Evolutionary conservation across 2,888 invertebrate genomes (phyloP).

Genomic region (Amiota minor): DNA sequence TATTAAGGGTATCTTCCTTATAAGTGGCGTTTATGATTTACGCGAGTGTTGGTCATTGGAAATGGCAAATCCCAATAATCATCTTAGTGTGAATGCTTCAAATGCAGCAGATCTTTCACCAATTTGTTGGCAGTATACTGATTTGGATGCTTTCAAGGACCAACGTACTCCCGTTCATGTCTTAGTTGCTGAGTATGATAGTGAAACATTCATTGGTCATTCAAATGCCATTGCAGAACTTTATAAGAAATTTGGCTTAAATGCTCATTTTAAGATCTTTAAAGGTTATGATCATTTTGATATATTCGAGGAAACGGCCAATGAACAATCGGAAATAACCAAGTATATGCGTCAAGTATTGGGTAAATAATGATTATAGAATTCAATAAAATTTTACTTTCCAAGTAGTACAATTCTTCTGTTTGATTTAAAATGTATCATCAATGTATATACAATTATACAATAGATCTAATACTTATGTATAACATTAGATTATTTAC

Average conservation of each 20-base stretch:
- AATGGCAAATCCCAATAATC: slow-evolving; percentile 79
- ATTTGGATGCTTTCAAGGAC: slow-evolving; percentile 39
- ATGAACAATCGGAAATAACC: slow-evolving; percentile 75
- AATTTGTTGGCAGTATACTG: slow-evolving; percentile 72
- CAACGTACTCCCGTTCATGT: slow-evolving; percentile 66
- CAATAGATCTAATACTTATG: no score
- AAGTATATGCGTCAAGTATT: slow-evolving; percentile 60
- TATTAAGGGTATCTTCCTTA: slow-evolving; percentile 80
- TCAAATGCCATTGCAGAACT: slow-evolving; percentile 77
- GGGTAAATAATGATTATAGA: not conserved
- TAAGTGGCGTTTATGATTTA: slow-evolving; percentile 86
- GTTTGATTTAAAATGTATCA: no score
- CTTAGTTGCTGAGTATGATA: slow-evolving; percentile 66
- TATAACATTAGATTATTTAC: no score
- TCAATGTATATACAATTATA: no score
- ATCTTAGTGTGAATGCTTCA: slow-evolving; percentile 77
- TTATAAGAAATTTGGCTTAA: slow-evolving; percentile 75
- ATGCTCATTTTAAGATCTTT: slow-evolving; percentile 77
- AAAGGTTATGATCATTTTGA: slow-evolving; percentile 83
- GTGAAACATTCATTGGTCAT: slow-evolving; percentile 78
- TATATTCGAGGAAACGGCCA: slow-evolving; percentile 81
- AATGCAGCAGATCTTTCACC: slow-evolving; percentile 77
- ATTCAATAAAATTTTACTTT: no score
- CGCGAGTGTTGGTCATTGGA: slow-evolving; percentile 77
- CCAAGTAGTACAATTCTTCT: no score